Evolutionary conservation across 1,140 invertebrate genomes (phyloP).

Genomic region (Heliconius congener): DNA sequence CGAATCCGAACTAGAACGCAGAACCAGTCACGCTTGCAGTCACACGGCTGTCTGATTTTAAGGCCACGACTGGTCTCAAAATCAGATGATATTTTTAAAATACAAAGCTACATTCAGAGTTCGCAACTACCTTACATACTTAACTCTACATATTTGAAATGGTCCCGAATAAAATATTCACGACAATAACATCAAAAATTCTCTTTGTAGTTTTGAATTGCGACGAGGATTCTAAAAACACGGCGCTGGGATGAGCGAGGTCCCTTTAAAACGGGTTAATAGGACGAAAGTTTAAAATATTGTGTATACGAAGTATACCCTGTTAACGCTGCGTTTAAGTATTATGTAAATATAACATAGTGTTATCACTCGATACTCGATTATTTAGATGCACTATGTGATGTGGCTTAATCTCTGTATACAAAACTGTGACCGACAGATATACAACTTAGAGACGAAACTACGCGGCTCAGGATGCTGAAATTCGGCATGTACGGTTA

Average conservation of each 20-base stretch:
- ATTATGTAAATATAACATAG: not conserved
- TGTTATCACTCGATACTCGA: no score
- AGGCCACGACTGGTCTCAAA: no score
- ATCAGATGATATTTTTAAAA: slow-evolving; percentile 7
- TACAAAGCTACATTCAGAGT: not conserved
- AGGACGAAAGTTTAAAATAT: slow-evolving; percentile 12
- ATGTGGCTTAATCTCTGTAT: no score
- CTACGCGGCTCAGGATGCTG: no score
- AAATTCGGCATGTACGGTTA: no score
- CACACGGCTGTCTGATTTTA: no score
- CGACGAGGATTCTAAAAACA: slow-evolving; percentile 14
- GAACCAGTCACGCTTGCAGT: no score
- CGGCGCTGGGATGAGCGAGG: not conserved
- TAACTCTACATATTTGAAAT: slow-evolving; percentile 23
- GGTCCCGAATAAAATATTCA: slow-evolving; percentile 38
- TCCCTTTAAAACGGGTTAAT: slow-evolving; percentile 32
- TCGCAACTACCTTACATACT: not conserved
- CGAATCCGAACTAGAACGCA: no score
- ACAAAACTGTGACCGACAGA: no score
- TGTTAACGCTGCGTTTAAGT: not conserved
- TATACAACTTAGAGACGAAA: no score
- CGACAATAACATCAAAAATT: slow-evolving; percentile 37
- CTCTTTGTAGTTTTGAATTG: slow-evolving; percentile 29
- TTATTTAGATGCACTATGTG: no score
- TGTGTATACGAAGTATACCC: not conserved